Evolutionary conservation across 2,113 vertebrate species (phyloP), one percentile per base, ranked within the genome.

Genomic region (Trematocara zebra): DNA sequence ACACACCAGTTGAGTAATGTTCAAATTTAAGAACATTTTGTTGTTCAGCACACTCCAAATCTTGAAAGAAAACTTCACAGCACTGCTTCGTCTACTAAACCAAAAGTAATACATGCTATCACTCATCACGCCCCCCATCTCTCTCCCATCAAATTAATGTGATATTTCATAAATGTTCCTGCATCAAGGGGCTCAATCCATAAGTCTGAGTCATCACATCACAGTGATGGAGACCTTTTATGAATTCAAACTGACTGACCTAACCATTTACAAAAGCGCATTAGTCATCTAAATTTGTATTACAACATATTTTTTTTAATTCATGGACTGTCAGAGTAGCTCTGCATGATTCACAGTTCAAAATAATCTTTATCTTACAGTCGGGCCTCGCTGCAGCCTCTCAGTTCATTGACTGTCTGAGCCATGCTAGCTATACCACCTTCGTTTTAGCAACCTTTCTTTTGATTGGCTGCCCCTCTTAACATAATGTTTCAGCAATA

Each of bases 251-350:
- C 67, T 10, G 37, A 42, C 64, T 23, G 37, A 69, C 35, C n/a
- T 15, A 69, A 42, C 64, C n/a, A 17, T 59, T 59, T 59, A 59
- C 14, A 0, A 59, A 69, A 42, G 37, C 4, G 11, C 37, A 69
- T 42, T 69, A 69, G 7, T 40, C n/a, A 42, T 15, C 64, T 69
- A 69, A 69, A 40, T 40, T 69, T 69, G 35, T 69, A 69, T 15
- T 23, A 37, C n/a, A 42, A 42, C 37, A 2, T 17, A 0, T 8
- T 0, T 4, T 3, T 4, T 18, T 20, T 20, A 2, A 0, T 67
- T 5, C 35, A 0, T 42, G 61, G 35, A 6, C 4, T 3, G 1
- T 69, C 17, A 67, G 61, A 67, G 61, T 67, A 67, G 61, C 61
- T 67, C 61, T 67, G 37, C 64, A 72, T 72, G 64, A 72, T 72